Base-by-base conservation (phyloP, 2,888 invertebrate genomes). In the Liodrosophila aerea region DNA sequence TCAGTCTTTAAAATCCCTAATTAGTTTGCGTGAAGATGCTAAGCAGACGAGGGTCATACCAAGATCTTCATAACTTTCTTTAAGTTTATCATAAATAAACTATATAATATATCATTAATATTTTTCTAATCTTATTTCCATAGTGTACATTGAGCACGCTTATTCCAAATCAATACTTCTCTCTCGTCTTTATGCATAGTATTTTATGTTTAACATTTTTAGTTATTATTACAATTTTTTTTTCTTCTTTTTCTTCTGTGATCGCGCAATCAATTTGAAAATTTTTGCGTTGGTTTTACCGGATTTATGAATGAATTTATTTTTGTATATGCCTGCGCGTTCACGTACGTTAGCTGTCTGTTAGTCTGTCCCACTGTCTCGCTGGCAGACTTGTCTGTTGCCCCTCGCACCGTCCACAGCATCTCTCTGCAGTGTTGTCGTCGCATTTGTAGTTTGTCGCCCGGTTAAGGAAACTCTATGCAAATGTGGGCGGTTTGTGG, bases 241-340 rank as follows among this genome's bases (percentile, higher is more conserved):
- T 61, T 37, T 51, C 47, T 50, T 69, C 44, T 36, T 60, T 52
- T 61, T 37, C 51, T 51, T 58, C 52, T 31, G 57, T 62, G 63
- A 67, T 73, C 76, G 67, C 65, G 85, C 81, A 83, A 82, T 82
- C 81, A 83, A 82, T 85, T 85, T 85, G 61, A 76, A 85, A 63
- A 69, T 47, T 73, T 81, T 85, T 80, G 81, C 81, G 81, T 82
- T 85, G 81, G 81, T 73, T 85, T 84, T 83, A 82, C 81, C 85
- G 81, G 81, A 85, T 82, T 82, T 85, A 82, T 82, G 81, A 82
- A 82, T 82, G 81, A 82, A 82, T 85, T 85, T 85, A 82, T 76
- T 80, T 83, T 76, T 36, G 77, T 72, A 62, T 80, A 59, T 71
- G 68, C 65, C 71, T 58, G 43, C 49, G 16, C 51, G 51, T 50